phyloP scores from a whole-genome alignment of 2,888 invertebrate species.

The Cryptophagus acutangulus region DNA sequence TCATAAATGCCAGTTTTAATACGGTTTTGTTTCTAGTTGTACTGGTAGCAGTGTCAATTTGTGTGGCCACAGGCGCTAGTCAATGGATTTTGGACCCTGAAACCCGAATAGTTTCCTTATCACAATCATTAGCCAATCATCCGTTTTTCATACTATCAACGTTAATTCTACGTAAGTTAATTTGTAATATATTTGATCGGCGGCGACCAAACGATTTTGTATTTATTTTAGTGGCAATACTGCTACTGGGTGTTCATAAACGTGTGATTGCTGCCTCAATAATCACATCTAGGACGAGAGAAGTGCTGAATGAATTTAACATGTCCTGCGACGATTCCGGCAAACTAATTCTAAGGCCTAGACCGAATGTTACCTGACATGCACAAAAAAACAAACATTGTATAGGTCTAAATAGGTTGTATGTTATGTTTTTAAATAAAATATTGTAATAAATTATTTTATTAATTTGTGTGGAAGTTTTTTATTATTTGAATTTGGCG shows the following conservation, averaged over 20 bases:
- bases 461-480: no score
- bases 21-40: constrained; percentile 60
- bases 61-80: constrained; percentile 92
- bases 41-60: constrained; percentile 78
- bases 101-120: constrained; percentile 84
- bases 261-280: constrained; percentile 95
- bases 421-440: no score
- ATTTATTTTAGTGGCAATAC: constrained; percentile 65
- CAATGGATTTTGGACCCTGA: constrained; percentile 94
- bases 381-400: constrained; percentile 12
- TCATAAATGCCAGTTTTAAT: no score
- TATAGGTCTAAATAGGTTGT: no score
- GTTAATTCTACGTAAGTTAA: constrained; percentile 65
- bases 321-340: constrained; percentile 98
- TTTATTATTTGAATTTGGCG: no score
- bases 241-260: constrained; percentile 90
- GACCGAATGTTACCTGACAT: constrained; percentile 55
- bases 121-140: constrained; percentile 89
- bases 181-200: background rate
- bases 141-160: constrained; percentile 90
- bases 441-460: no score
- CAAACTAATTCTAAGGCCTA: constrained; percentile 87
- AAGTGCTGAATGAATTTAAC: constrained; percentile 90
- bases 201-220: background rate
- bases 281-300: constrained; percentile 85